Conservation (phyloP, 2,113 vertebrate genomes). For the Haemorhous mexicanus region DNA sequence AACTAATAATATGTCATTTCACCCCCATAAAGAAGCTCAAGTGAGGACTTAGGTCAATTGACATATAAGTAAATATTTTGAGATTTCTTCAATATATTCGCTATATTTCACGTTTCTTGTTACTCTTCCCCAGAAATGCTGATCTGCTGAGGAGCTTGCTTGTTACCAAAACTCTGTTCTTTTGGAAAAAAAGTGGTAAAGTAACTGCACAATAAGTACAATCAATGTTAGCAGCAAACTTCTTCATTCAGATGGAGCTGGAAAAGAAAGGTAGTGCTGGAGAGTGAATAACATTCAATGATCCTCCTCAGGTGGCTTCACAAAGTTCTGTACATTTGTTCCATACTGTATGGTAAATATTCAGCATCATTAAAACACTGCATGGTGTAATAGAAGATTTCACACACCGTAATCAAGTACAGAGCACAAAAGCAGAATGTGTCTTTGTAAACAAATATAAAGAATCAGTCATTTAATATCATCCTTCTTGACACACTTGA, state of each 20-base stretch:
- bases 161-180: neutral
- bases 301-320: neutral
- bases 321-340: neutral
- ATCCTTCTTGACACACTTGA: neutral
- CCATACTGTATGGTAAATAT: neutral
- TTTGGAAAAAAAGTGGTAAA: neutral
- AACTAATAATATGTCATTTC: neutral
- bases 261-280: neutral
- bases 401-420: neutral
- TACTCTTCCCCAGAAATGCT: neutral
- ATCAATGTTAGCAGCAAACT: neutral
- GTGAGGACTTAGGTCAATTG: neutral
- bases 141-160: neutral
- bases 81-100: neutral
- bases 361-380: neutral
- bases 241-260: neutral
- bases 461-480: neutral
- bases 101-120: neutral
- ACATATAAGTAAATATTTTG: neutral
- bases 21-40: neutral
- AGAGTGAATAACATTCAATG: neutral
- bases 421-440: neutral
- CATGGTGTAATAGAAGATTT: neutral
- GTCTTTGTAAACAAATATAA: neutral
- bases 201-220: neutral